A percentile compares a stretch with the other conserved stretches of the same genome.
Conservation (phyloP, 1,140 invertebrate species). For the Eufriesea mexicana region DNA sequence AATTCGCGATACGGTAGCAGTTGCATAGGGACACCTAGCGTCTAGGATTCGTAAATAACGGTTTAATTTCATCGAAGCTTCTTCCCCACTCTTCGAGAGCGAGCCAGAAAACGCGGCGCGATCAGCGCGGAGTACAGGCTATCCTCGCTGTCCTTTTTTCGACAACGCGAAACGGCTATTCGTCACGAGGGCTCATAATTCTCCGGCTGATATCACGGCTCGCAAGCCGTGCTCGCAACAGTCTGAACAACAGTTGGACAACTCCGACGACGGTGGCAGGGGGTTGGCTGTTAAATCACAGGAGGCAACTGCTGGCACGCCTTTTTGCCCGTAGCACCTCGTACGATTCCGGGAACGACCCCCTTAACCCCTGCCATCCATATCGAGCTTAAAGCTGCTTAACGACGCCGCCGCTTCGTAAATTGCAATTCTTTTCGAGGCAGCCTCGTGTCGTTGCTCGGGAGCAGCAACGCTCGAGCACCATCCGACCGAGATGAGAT, state of each 20-base stretch:
- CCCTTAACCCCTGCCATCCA: conserved; percentile 65
- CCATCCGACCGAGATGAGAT: conserved; percentile 53
- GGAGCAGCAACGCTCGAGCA: neutral
- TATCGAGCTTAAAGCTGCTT: conserved; percentile 77
- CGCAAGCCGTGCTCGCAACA: conserved; percentile 37
- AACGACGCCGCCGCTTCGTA: conserved; percentile 72
- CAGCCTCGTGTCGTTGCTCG: conserved; percentile 4
- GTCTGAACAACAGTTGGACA: conserved; percentile 61
- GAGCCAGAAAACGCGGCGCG: too few relatives aligned
- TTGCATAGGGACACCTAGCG: too few relatives aligned
- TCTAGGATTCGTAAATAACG: too few relatives aligned
- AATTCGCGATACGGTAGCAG: too few relatives aligned
- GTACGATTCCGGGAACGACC: conserved; percentile 55
- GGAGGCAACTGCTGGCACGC: conserved; percentile 38
- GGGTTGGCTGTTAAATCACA: conserved; percentile 54
- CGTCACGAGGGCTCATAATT: conserved; percentile 56
- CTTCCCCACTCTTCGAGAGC: too few relatives aligned
- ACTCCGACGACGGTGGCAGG: conserved; percentile 36
- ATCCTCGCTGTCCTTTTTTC: neutral
- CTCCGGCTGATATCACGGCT: conserved; percentile 42
- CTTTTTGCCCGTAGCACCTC: conserved; percentile 41
- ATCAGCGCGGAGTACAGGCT: conserved; percentile 10
- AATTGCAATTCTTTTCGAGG: conserved; percentile 69
- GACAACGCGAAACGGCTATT: conserved; percentile 26
- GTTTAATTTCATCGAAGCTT: neutral